Percentiles rank a stretch among this genome's conserved stretches.
Evolutionary conservation across 35 echinoderm and acorn worm species (phyloP).

Genomic region (Ophioderma brevispina): DNA sequence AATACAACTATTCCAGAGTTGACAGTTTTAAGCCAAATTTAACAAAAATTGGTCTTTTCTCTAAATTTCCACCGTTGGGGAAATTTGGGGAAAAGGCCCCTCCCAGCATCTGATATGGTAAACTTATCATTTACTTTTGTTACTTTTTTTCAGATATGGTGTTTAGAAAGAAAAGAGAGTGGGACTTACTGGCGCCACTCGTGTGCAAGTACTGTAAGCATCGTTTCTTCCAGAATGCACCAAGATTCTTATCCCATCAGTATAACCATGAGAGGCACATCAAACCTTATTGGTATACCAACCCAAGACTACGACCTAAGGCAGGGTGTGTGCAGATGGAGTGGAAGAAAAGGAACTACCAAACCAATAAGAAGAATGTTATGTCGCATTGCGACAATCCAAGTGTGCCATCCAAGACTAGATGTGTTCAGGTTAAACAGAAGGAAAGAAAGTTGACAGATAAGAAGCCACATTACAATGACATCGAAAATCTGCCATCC

Average conservation of each 20-base stretch:
- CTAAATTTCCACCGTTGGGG: too few relatives aligned
- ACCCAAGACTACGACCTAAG: not conserved
- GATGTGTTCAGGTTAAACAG: not conserved
- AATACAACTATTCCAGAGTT: too few relatives aligned
- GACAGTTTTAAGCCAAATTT: too few relatives aligned
- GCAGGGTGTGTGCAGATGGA: not conserved
- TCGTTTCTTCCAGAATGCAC: not conserved
- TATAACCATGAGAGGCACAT: not conserved
- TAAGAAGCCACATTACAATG: not conserved
- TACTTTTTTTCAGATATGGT: not conserved
- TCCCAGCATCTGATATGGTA: too few relatives aligned
- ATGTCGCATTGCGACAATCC: not conserved
- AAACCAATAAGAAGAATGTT: not conserved
- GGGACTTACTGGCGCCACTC: not conserved
- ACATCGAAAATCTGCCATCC: not conserved
- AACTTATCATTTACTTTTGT: not conserved
- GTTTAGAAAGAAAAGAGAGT: not conserved
- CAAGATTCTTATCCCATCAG: not conserved
- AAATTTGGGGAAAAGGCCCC: too few relatives aligned
- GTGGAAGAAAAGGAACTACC: not conserved
- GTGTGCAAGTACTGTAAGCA: not conserved
- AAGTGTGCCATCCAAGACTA: not conserved
- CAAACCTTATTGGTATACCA: not conserved
- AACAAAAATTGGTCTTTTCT: too few relatives aligned
- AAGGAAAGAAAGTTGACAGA: not conserved